A percentile compares a stretch with the other conserved stretches of the same genome.
Conservation (phyloP, 2,797 vertebrate species). For the Remorina albescens region DNA sequence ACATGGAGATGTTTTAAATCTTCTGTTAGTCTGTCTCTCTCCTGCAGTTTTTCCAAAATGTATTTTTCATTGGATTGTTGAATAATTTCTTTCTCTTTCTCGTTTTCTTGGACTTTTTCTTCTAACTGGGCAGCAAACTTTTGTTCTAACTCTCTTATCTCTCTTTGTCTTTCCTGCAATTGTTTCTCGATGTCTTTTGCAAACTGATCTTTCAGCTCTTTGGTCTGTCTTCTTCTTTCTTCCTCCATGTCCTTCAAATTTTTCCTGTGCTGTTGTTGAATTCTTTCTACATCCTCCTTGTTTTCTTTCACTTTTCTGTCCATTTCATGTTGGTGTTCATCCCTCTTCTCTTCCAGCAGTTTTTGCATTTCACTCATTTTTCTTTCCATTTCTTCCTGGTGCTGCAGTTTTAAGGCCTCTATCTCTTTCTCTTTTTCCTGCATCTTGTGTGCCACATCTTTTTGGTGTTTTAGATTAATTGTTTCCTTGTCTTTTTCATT, state of each 20-base stretch:
- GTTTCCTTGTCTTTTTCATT: constrained; percentile 55
- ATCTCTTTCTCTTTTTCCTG: constrained; percentile 46
- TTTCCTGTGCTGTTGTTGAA: constrained; percentile 2
- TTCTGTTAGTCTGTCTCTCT: constrained; percentile 33
- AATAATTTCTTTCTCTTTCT: constrained; percentile 30
- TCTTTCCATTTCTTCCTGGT: constrained; percentile 41
- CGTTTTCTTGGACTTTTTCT: constrained; percentile 9
- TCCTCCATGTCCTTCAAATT: constrained; percentile 9
- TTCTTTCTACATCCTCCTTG: constrained; percentile 35
- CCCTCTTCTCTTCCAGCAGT: constrained; percentile 14
- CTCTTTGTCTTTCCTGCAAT: constrained; percentile 37
- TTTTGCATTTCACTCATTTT: constrained; percentile 42
- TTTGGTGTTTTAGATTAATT: constrained; percentile 26
- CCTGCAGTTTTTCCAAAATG: constrained; percentile 18
- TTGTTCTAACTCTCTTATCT: constrained; percentile 42
- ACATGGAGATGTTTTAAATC: constrained; percentile 32
- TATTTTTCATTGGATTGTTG: constrained; percentile 22
- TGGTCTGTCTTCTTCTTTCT: constrained; percentile 32
- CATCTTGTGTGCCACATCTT: constrained; percentile 23
- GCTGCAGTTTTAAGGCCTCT: constrained; percentile 37
- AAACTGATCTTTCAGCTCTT: constrained; percentile 38
- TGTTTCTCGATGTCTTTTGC: constrained; percentile 36
- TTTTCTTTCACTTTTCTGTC: constrained; percentile 41
- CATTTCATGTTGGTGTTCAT: constrained; percentile 32
- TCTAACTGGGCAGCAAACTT: background rate